A percentile compares a stretch with the other conserved stretches of the same genome.
Evolutionary conservation across 2,888 invertebrate genomes (phyloP).

Genomic region (Cheilosia grossa): DNA sequence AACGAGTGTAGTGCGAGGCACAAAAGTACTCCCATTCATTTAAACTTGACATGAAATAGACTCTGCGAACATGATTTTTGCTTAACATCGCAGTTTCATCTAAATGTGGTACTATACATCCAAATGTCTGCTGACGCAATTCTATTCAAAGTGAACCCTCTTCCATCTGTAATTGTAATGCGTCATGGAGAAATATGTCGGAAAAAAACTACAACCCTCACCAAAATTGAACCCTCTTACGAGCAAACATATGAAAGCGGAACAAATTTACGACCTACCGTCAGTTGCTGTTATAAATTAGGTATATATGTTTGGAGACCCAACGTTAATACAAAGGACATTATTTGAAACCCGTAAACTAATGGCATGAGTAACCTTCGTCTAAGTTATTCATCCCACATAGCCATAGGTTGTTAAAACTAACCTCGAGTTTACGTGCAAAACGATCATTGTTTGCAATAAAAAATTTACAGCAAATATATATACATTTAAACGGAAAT

Average conservation of each 20-base stretch:
- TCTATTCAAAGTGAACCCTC: constrained; percentile 31
- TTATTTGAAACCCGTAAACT: background rate
- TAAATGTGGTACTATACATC: background rate
- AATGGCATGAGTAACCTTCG: constrained; percentile 12
- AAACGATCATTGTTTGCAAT: too few species aligned
- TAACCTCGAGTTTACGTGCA: too few species aligned
- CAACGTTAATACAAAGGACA: constrained; percentile 29
- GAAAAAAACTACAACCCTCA: background rate
- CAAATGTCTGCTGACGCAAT: background rate
- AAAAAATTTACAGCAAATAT: too few species aligned
- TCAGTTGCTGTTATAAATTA: constrained; percentile 40
- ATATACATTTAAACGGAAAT: too few species aligned
- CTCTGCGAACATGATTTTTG: constrained; percentile 10
- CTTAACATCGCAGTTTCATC: constrained; percentile 22
- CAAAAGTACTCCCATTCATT: background rate
- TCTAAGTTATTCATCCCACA: background rate
- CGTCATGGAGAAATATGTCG: constrained; percentile 6
- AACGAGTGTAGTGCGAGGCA: too few species aligned
- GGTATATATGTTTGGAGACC: constrained; percentile 19
- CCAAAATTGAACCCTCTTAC: background rate
- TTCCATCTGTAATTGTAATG: constrained; percentile 6
- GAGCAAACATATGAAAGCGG: constrained; percentile 13
- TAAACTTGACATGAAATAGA: background rate
- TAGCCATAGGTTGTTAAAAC: too few species aligned
- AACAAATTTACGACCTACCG: constrained; percentile 36